Percentiles rank a stretch among this genome's conserved stretches.
phyloP scores from a whole-genome alignment of 1,140 invertebrate species.

The Eurosta solidaginis region DNA sequence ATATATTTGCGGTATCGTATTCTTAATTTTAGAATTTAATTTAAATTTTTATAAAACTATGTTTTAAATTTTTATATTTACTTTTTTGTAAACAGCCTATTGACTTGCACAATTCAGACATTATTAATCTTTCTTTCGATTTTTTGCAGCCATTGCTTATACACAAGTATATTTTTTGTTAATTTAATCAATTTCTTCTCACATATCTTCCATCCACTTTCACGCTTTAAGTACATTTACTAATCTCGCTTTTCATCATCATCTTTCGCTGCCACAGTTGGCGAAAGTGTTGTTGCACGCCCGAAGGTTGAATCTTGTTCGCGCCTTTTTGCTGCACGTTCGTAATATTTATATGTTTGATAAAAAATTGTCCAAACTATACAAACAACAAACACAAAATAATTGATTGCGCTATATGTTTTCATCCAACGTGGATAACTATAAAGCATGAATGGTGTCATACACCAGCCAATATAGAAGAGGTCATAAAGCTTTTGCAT shows the following conservation, averaged over 20 bases:
- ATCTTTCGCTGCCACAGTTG: background rate
- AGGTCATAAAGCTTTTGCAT: slow-evolving; percentile 77
- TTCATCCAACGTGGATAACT: slow-evolving; percentile 69
- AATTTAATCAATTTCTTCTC: too few relatives aligned
- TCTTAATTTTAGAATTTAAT: too few relatives aligned
- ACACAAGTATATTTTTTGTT: too few relatives aligned
- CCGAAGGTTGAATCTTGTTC: background rate
- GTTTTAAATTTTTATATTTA: background rate
- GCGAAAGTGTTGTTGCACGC: slow-evolving; percentile 33
- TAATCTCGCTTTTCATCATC: background rate
- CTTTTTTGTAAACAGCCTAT: slow-evolving; percentile 6
- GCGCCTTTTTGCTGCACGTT: background rate
- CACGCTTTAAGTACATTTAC: background rate
- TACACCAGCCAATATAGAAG: slow-evolving; percentile 83
- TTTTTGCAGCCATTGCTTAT: background rate
- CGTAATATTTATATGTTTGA: slow-evolving; percentile 17
- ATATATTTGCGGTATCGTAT: too few relatives aligned
- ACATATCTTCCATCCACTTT: background rate
- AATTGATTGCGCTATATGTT: slow-evolving; percentile 68
- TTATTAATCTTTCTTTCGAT: background rate
- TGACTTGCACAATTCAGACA: background rate
- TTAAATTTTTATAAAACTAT: background rate
- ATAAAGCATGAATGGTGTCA: slow-evolving; percentile 79
- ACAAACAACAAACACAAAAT: slow-evolving; percentile 69
- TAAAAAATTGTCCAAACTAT: slow-evolving; percentile 61